Base-by-base conservation (phyloP, 2,888 invertebrate genomes). In the Agonopterix arenella region DNA sequence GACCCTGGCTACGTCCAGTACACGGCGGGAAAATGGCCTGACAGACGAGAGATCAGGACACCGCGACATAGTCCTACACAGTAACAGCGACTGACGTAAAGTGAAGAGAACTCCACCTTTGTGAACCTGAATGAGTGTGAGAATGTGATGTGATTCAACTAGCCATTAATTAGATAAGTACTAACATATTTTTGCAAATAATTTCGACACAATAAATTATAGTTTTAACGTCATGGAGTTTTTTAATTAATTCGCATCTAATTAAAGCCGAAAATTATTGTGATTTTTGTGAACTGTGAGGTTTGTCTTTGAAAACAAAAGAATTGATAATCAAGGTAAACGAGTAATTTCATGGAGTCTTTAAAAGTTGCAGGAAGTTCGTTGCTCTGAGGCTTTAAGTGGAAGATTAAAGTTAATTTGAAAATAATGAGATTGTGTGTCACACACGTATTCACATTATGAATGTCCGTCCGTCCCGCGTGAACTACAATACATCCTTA, bases 1-100 rank as follows among this genome's bases (percentile, higher is more conserved):
- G 94, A 94, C 72, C 94, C 93, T 0, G 94, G 94, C 2, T 94
- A 91, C 62, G 94, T 94, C 1, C 92, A 93, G 64, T 94, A 94
- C 66, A 91, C 93, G 0, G 94, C 93, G 1, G 92, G 91, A 55
- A 90, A 92, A 60, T 94, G 94, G 94, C 90, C 91, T 0, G 89
- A 90, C 44, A 86, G 84, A 47, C 63, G 86, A 28, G 90, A 86
- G 62, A 68, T 89, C 7, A 90, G 91, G 59, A 92, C 93, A 1
- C 92, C 93, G 1, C 69, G 90, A 56, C 90, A 90, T 54, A 91
- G 90, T 66, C 91, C 90, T 2, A 89, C 89, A 37, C 70, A 68
- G 58, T 69, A 47, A 42, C 47, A 43, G 13, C 11, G 43, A 43
- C 43, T 13, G 11, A 11, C 8, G 11, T 4, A n/a, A 43, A 11